Evolutionary conservation across 2,113 vertebrate genomes (phyloP).

Genomic region (Hemichromis elongatus): DNA sequence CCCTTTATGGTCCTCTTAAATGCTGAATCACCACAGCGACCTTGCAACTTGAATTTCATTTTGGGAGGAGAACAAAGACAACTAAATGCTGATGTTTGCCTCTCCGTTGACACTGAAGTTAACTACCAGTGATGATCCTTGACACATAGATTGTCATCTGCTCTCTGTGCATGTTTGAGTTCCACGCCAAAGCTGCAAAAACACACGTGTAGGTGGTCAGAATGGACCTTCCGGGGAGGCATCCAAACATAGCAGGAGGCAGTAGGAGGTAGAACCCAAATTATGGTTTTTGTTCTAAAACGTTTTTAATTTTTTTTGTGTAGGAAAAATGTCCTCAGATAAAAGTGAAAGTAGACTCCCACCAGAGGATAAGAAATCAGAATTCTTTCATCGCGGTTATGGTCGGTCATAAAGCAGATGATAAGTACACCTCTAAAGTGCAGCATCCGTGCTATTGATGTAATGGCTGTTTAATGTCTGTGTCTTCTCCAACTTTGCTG

Average conservation of each 20-base stretch:
- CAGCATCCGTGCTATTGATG: conserved; percentile 53
- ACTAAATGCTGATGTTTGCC: not conserved
- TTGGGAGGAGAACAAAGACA: not conserved
- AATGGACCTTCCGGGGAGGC: not conserved
- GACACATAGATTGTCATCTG: not conserved
- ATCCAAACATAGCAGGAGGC: not conserved
- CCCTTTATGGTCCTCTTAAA: not conserved
- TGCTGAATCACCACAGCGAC: not conserved
- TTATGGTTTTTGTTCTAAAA: not conserved
- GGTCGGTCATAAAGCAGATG: conserved; percentile 49
- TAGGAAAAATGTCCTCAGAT: not conserved
- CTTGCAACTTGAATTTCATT: not conserved
- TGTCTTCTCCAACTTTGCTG: conserved; percentile 41
- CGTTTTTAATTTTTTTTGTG: not conserved
- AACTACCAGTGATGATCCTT: not conserved
- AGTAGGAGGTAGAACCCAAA: not conserved
- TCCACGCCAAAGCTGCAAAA: not conserved
- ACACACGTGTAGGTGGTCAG: not conserved
- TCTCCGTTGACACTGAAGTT: not conserved
- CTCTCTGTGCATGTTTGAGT: not conserved
- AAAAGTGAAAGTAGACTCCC: not conserved
- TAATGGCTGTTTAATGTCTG: conserved; percentile 65
- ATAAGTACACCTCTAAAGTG: conserved; percentile 52
- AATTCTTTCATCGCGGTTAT: conserved; percentile 51
- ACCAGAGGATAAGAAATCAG: not conserved